Evolutionary conservation across 2,797 vertebrate genomes (phyloP).

Genomic region (Ceyx erithaca): DNA sequence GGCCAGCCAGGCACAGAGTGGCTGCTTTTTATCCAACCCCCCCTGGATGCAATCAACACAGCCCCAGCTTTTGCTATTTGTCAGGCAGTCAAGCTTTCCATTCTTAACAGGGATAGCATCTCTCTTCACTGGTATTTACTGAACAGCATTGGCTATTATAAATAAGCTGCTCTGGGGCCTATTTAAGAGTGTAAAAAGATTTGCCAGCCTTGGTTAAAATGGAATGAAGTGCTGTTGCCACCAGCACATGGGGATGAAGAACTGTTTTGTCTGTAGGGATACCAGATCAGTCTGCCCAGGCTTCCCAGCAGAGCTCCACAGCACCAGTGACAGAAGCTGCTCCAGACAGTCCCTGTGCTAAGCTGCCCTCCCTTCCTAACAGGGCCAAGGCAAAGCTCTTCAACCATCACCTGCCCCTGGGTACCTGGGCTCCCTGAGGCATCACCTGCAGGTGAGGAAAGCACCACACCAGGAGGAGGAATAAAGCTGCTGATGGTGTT

Average conservation of each 20-base stretch:
- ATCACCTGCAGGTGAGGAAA: not conserved
- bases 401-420: not conserved
- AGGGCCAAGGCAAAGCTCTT: not conserved
- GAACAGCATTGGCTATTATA: not conserved
- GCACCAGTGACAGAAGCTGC: not conserved
- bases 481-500: fast-evolving
- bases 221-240: not conserved
- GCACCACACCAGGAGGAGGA: not conserved
- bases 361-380: not conserved
- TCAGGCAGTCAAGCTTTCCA: not conserved
- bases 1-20: not conserved
- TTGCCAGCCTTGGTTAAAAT: not conserved
- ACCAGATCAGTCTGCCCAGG: not conserved
- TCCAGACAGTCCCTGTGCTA: not conserved
- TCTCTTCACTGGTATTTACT: not conserved
- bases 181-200: not conserved
- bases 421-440: fast-evolving
- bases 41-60: not conserved
- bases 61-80: not conserved
- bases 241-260: not conserved
- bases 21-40: not conserved
- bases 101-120: not conserved
- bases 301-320: not conserved
- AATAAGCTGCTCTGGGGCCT: not conserved
- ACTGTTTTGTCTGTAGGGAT: not conserved